Evolutionary conservation across 2,888 invertebrate species (phyloP), one percentile per base, ranked within the genome.

Genomic region (Pediacus dermestoides): DNA sequence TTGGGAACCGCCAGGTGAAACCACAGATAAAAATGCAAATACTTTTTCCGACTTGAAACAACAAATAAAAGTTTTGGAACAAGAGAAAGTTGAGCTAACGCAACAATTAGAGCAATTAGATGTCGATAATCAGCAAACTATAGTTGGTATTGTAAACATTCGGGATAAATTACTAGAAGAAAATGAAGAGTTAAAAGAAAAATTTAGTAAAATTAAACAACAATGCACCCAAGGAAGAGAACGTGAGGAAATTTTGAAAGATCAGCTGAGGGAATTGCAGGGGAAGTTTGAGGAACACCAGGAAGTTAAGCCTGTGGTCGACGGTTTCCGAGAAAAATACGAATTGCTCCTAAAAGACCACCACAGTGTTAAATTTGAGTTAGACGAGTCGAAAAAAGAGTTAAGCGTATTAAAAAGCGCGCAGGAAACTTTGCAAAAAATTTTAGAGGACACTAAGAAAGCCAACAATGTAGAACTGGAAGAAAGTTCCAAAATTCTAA

Each of bases 141-240:
- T 63, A 7, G 59, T 60, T 13, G 61, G 67, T 44, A 49, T 70
- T 23, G 57, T 70, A 6, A 50, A 46, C 8, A 56, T 68, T 16
- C 65, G 63, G 45, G 64, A 66, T 34, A 55, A 63, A 39, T 39
- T 70, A n/a, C 66, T 66, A 26, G 57, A 64, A 7, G 61, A 64
- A 11, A 64, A 70, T 30, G 52, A 53, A 9, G 50, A 56, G 4
- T 50, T 74, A 13, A 62, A 63, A 25, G 72, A 71, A 28, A 76
- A 76, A 61, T 57, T 78, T 9, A 58, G 60, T 1, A 70, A 73
- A 23, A 64, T 82, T 1, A 70, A 73, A 53, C 73, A 75, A 55
- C 78, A 81, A 58, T 79, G 80, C 46, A 71, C 69, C 47, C 74
- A 13, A 1, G 10, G 74, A 44, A 69, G 82, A 11, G 14, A 34